Base-by-base conservation (phyloP, 2,888 invertebrate genomes). In the Ptychoptera albimana region DNA sequence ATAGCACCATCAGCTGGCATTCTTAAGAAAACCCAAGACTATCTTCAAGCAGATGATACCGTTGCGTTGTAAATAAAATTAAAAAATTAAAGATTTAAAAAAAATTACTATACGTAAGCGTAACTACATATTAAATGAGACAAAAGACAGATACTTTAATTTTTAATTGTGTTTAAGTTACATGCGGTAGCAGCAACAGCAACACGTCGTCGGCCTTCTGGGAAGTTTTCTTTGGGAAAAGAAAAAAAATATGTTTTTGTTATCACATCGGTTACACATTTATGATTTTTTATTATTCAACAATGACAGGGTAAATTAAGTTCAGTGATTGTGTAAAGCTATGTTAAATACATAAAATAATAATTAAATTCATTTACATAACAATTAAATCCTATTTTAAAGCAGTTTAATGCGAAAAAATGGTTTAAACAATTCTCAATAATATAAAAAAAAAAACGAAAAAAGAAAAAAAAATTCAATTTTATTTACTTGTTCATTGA, bases 11-110 rank as follows among this genome's bases (percentile, higher is more conserved):
- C 39, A n/a, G 16, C 30, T 16, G 31, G 12, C 15, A 43, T 35
- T 42, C 16, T 23, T n/a, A 30, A 34, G 34, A 42, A 42, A 35
- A 34, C 42, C 15, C 37, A 41, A 36, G 37, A 37, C 32, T 23
- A 37, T 12, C 40, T 35, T 35, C 51, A 51, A 55, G 51, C 60
- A 51, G 62, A 62, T 49, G 62, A 63, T 51, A 61, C 62, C 45
- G 61, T 62, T 49, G 61, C 63, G 46, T 53, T 63, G 51, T 63
- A 60, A 59, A 51, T 37, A 10, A 13, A 13, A 13, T 9, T 13
- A 30, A 39, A 32, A 32, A 32, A 7, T 7, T 11, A 3, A 32
- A 32, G 8, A 8, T 7, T n/a, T 11, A 7, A 32, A n/a, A 11
- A 11, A 11, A 32, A 32, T 7, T 9, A 32, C 32, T 32, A 11